Base-by-base conservation (phyloP, 1,140 invertebrate genomes). In the Leguminivora glycinivorella region DNA sequence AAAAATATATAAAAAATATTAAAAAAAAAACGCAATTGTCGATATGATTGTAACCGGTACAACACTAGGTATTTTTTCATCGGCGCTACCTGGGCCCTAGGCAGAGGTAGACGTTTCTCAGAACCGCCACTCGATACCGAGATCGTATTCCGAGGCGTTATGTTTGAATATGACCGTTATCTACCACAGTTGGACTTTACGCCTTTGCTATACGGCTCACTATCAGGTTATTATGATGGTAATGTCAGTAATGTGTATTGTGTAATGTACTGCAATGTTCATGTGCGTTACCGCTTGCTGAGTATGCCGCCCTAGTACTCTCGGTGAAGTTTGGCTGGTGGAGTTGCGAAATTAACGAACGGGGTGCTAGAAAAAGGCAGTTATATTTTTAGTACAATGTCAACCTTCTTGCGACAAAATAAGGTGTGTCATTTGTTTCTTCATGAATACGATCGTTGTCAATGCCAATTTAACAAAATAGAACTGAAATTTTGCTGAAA, bases 91-190 rank as follows among this genome's bases (percentile, higher is more conserved):
- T 63, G 58, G 47, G 26, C 29, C 58, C 26, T 63, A 63, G 40
- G 14, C 40, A n/a, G 40, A 43, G 58, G 58, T 63, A 63, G 58
- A 63, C 26, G 58, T 2, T 63, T 63, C 58, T 63, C n/a, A 31
- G 58, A 63, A 63, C 58, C 14, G 58, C 58, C 58, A 63, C 58
- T 63, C 26, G 58, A 63, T 63, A 63, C 26, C 4, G 5, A 34
- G 24, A 63, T 63, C 58, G 58, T 63, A 63, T 63, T 63, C 26
- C 58, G 58, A 63, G 58, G 58, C 58, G 58, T 63, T 63, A 63
- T 63, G 58, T 63, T 63, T 31, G 58, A 63, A 63, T 63, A 34
- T 63, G 58, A 31, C 25, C 58, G 58, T 63, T 63, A 63, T 29
- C n/a, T 63, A 38, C 1, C 34, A 38, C 14, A 0, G 3, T 2